phyloP scores from a whole-genome alignment of 2,888 invertebrate species.

The Junonia oenone region DNA sequence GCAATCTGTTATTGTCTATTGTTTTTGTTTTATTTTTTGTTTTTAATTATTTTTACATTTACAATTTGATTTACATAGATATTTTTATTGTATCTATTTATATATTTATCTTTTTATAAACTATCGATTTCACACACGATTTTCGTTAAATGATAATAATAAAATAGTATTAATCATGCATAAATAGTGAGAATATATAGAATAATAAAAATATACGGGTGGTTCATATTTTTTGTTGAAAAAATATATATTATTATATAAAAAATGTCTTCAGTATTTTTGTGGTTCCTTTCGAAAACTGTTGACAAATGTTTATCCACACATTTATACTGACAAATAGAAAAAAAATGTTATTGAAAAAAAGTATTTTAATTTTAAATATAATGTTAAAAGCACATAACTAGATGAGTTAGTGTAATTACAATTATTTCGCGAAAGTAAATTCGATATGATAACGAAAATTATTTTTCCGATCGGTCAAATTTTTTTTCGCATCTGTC shows the following conservation, averaged over 20 bases:
- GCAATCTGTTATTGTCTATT: constrained; percentile 78
- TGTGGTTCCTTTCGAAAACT: constrained; percentile 24
- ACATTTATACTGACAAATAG: neutral
- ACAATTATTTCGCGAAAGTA: constrained; percentile 16
- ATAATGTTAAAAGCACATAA: constrained; percentile 37
- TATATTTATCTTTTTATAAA: constrained; percentile 32
- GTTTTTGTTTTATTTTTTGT: constrained; percentile 68
- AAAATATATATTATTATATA: constrained; percentile 38
- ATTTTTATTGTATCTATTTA: constrained; percentile 34
- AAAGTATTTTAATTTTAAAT: constrained; percentile 10
- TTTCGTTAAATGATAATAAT: constrained; percentile 30
- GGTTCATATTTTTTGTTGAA: constrained; percentile 53
- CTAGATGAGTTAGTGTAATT: constrained; percentile 39
- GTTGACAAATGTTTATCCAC: constrained; percentile 1
- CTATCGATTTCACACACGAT: constrained; percentile 20
- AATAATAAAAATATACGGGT: constrained; percentile 62
- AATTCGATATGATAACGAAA: neutral
- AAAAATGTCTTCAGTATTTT: constrained; percentile 34
- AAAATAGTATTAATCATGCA: constrained; percentile 50
- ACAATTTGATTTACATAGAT: constrained; percentile 34
- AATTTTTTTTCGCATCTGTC: constrained; percentile 11
- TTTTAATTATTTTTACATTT: constrained; percentile 26
- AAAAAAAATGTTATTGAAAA: constrained; percentile 10
- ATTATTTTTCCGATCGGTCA: constrained; percentile 4
- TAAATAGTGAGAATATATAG: constrained; percentile 66